Base-by-base conservation (phyloP, 1,140 invertebrate genomes). In the Drosophila ananassae region DNA sequence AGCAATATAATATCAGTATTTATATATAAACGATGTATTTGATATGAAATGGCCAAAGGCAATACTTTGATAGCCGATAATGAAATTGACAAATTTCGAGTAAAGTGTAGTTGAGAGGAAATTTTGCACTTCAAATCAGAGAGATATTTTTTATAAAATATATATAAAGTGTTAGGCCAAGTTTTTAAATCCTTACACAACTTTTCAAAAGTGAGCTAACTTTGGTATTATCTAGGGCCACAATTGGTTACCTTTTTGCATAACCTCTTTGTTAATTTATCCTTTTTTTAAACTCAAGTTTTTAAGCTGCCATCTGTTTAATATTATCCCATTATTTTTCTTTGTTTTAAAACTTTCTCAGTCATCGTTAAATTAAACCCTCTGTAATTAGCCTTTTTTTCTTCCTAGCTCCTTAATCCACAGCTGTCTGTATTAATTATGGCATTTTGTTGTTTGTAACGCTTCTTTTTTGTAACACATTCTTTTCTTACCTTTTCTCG, bases 401-500 rank as follows among this genome's bases (percentile, higher is more conserved):
- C 21, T 69, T 39, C n/a, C 34, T 25, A 17, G 28, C 48, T 44
- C 8, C 24, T 51, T 51, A 34, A 53, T 64, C 37, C 47, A 5
- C 7, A 28, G 13, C 46, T 39, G 39, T 17, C 50, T 22, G 25
- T 30, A 37, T 55, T 48, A 56, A 69, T 68, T 56, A 46, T 34
- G 30, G 10, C 30, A 30, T 28, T 8, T 34, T 28, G 25, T 6
- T 5, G 1, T 28, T 28, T 17, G 17, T 17, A 17, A 17, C 17
- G 17, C 17, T 6, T 28, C 22, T 55, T 25, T 25, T 22, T 21
- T 17, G n/a, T 8, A 13, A 41, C 5, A 6, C 5, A 44, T 44
- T 46, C 17, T 57, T 12, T 22, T 25, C 66, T 69, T 57, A 69
- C 66, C 66, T 69, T 47, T 8, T 69, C 46, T 30, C 6, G 25